Evolutionary conservation across 2,797 vertebrate genomes (phyloP), one percentile per base, ranked within the genome.

Genomic region (Falco peregrinus): DNA sequence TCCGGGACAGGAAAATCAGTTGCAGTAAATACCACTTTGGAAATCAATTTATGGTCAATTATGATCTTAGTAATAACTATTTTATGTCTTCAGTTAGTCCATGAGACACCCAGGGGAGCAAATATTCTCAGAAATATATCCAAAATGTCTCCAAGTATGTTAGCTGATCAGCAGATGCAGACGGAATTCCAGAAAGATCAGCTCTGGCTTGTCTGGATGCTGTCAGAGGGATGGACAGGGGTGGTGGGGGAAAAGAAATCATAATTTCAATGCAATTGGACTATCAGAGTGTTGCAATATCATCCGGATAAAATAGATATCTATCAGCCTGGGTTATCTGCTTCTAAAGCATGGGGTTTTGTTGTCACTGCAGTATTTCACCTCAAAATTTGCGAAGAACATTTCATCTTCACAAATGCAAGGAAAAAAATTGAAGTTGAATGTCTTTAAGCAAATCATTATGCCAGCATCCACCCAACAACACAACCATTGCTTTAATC

Each of bases 1-100:
- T 86, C 33, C n/a, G 1, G 54, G 87, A 86, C 73, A 91, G 73
- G 80, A 90, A 93, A 90, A 93, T 37, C 33, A 87, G 81, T 17
- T 94, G 96, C 87, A 57, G 93, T 83, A 94, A 96, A 93, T 59
- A 93, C 41, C 65, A 80, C 84, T 95, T 84, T 79, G 84, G 93
- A 95, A 95, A 92, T 92, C 94, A 93, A 95, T 96, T 94, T 89
- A 84, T 20, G 45, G 86, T 85, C 92, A 89, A 83, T 93, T 90
- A 95, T 4, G 3, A 90, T 82, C 74, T 78, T 47, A 43, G 82
- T 63, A 95, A 56, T 86, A 88, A 94, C 73, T 90, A 68, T 35
- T 85, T 71, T 35, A 91, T 80, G 68, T n/a, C 61, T 89, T 92
- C 50, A 29, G 78, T 83, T 75, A 89, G 64, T 63, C 83, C 64